Percentiles rank a stretch among this genome's conserved stretches.
Evolutionary conservation across 2,888 invertebrate genomes (phyloP).

Genomic region (Brachypalpus laphriformis): DNA sequence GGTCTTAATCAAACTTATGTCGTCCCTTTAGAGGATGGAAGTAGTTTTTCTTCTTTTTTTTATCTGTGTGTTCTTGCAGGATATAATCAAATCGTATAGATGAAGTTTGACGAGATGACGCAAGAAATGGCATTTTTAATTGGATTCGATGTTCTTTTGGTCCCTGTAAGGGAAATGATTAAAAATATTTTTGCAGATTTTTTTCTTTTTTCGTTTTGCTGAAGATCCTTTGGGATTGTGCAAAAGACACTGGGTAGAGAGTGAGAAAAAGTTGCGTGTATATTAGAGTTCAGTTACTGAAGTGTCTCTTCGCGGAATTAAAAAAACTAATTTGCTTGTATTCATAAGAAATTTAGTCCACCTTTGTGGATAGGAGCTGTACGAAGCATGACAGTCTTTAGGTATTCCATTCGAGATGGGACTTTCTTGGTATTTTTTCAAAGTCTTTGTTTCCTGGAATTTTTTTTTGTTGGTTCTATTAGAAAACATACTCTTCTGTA

Average conservation of each 20-base stretch:
- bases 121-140: constrained; percentile 44
- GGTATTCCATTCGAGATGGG: neutral
- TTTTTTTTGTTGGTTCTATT: no score
- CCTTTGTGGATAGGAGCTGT: neutral
- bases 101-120: constrained; percentile 14
- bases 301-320: neutral
- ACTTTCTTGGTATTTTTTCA: neutral
- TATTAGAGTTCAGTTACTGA: neutral
- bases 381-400: neutral
- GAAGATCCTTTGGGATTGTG: neutral
- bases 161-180: constrained; percentile 20
- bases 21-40: constrained; percentile 5
- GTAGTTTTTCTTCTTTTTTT: neutral
- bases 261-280: neutral
- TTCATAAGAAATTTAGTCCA: constrained; percentile 14
- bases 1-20: constrained; percentile 51
- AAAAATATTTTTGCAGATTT: constrained; percentile 24
- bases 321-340: constrained; percentile 15
- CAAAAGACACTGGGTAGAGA: no score
- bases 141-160: constrained; percentile 51
- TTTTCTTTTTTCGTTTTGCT: neutral
- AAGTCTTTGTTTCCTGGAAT: neutral
- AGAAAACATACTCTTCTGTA: no score
- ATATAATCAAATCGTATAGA: neutral
- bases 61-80: neutral